Evolutionary conservation across 2,797 vertebrate species (phyloP), one percentile per base, ranked within the genome.

Genomic region (Okamejei kenojei): DNA sequence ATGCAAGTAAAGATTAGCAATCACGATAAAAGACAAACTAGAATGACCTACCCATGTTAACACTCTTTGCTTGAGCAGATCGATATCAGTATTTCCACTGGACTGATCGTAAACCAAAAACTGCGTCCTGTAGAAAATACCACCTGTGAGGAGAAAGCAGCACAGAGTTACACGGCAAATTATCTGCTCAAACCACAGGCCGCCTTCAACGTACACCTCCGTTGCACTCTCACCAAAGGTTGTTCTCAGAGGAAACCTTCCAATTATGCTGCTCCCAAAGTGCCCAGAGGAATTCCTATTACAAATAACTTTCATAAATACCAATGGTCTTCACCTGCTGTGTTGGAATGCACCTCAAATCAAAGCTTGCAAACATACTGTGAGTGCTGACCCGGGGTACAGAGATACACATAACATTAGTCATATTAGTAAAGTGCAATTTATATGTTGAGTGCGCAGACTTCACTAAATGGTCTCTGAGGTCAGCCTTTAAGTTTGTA

Each of bases 1-100:
- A 35, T 32, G 32, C n/a, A 29, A 32, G 76, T 13, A 13, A 77
- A 29, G 11, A 15, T 15, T 38, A 63, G n/a, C 17, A 19, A 38
- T 1, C 7, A 35, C 0, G 4, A 3, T 0, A 45, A 68, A 45
- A 45, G 38, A 45, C 4, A 19, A 11, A 76, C 5, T 6, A 23
- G 23, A 5, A 38, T 32, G 26, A 95, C 97, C 97, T 97, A 99
- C 98, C 98, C 98, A 99, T 93, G 95, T 94, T 29, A 95, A 95
- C 94, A 98, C 94, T 0, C 95, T 94, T 86, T 90, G 95, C 93
- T 97, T 95, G 11, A 98, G 96, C 77, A 96, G 96, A 0, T 93
- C 93, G 0, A 6, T 92, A 13, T 58, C 38, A 23, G 73, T 74
- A n/a, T 74, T 17, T 76, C 93, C 95, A 0, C 95, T 93, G 82